phyloP scores from a whole-genome alignment of 2,113 vertebrate genomes.

The Prietella phreatophila region DNA sequence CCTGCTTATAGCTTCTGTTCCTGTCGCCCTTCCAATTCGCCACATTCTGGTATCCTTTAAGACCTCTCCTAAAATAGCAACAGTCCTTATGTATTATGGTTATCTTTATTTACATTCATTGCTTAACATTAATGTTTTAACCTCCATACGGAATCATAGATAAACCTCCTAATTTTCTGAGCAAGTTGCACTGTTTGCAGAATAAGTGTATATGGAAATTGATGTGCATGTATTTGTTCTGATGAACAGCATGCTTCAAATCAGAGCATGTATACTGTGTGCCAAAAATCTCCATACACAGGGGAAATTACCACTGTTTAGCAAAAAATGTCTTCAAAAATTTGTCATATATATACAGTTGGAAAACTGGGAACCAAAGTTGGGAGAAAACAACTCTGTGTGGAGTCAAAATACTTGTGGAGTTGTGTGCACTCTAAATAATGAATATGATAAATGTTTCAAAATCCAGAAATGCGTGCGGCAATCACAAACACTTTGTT shows the following conservation, averaged over 20 bases:
- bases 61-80: background rate
- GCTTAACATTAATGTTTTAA: background rate
- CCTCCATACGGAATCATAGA: too few relatives aligned
- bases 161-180: background rate
- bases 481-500: too few relatives aligned
- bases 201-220: background rate
- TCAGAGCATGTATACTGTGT: background rate
- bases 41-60: slow-evolving; percentile 38
- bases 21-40: slow-evolving; percentile 32
- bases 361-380: too few relatives aligned
- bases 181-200: background rate
- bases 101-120: background rate
- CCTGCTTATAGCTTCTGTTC: slow-evolving; percentile 28
- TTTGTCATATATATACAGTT: too few relatives aligned
- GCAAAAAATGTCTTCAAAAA: too few relatives aligned
- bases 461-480: too few relatives aligned
- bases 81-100: background rate
- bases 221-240: background rate
- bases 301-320: too few relatives aligned
- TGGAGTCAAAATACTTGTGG: too few relatives aligned
- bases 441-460: too few relatives aligned
- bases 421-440: too few relatives aligned
- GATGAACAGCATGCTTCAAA: background rate
- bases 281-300: too few relatives aligned
- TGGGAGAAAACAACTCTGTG: too few relatives aligned